Percentiles rank a stretch among this genome's conserved stretches.
phyloP scores from a whole-genome alignment of 2,113 vertebrate species.

The Cavia porcellus region DNA sequence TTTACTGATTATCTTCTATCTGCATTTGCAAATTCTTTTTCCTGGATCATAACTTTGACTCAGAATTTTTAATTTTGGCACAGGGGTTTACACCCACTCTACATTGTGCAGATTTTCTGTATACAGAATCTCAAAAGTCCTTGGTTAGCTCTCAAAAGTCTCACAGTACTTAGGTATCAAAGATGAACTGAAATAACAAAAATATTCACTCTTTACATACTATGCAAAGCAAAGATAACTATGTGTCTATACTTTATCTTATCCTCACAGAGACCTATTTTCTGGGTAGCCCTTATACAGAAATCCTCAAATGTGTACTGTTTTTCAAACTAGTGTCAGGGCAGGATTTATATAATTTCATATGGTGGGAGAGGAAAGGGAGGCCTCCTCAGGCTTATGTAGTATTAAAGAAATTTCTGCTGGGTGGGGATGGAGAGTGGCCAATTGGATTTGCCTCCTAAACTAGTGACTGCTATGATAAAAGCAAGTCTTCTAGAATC shows the following conservation, averaged over 20 bases:
- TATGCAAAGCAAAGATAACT: not conserved
- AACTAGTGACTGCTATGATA: not conserved
- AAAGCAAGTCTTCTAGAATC: not conserved
- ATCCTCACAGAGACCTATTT: not conserved
- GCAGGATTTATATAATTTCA: not conserved
- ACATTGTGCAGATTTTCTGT: not conserved
- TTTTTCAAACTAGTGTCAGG: not conserved
- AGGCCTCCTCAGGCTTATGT: not conserved
- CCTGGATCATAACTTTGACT: not conserved
- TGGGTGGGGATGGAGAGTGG: not conserved
- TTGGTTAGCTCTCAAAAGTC: not conserved
- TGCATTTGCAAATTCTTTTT: not conserved
- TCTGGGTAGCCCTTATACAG: not conserved
- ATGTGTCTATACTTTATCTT: not conserved
- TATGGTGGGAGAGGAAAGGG: not conserved
- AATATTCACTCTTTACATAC: not conserved
- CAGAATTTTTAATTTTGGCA: slow-evolving; percentile 25
- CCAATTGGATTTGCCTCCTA: not conserved
- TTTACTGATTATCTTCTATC: not conserved
- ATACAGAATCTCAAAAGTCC: not conserved
- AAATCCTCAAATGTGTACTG: slow-evolving; percentile 8
- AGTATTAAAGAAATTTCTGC: not conserved
- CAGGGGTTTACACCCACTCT: not conserved
- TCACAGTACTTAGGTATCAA: not conserved
- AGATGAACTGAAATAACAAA: not conserved